phyloP scores from a whole-genome alignment of 2,888 invertebrate genomes.

The Chorisops tibialis region DNA sequence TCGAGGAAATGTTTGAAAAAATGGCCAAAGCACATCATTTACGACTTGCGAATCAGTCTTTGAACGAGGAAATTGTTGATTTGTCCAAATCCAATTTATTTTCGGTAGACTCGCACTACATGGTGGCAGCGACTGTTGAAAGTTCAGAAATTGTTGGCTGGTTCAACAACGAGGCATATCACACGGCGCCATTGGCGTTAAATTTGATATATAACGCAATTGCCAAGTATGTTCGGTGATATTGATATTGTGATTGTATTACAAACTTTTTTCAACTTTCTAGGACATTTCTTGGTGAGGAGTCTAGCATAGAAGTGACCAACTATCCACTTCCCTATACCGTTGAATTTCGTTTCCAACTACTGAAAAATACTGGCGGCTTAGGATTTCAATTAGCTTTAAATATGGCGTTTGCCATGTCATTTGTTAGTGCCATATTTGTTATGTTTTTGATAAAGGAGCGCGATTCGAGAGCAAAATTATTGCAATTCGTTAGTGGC shows the following conservation, averaged over 20 bases:
- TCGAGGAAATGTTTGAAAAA: background rate
- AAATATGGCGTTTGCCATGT: slow-evolving; percentile 67
- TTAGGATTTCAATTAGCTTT: slow-evolving; percentile 60
- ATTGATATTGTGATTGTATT: no score
- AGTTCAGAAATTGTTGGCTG: slow-evolving; percentile 57
- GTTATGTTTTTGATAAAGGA: slow-evolving; percentile 64
- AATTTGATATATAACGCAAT: slow-evolving; percentile 61
- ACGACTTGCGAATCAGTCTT: background rate
- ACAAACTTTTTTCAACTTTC: no score
- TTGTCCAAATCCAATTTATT: background rate
- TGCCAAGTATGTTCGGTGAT: slow-evolving; percentile 36
- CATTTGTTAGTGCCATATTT: slow-evolving; percentile 63
- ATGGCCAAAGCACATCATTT: background rate
- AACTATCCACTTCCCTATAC: slow-evolving; percentile 70
- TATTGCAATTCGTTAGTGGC: slow-evolving; percentile 71
- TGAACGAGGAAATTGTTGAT: background rate
- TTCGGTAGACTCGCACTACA: slow-evolving; percentile 53
- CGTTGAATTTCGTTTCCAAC: slow-evolving; percentile 51
- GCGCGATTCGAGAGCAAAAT: slow-evolving; percentile 63
- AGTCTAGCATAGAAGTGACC: slow-evolving; percentile 49
- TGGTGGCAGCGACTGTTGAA: slow-evolving; percentile 58
- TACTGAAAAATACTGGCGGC: slow-evolving; percentile 1
- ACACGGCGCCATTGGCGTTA: slow-evolving; percentile 62
- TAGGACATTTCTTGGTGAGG: background rate
- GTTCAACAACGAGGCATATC: slow-evolving; percentile 75